These are phyloP conservation scores for Uria lomvia DNA, from an alignment of 2,113 vertebrate species.

Conservation along the genomic window DNA sequence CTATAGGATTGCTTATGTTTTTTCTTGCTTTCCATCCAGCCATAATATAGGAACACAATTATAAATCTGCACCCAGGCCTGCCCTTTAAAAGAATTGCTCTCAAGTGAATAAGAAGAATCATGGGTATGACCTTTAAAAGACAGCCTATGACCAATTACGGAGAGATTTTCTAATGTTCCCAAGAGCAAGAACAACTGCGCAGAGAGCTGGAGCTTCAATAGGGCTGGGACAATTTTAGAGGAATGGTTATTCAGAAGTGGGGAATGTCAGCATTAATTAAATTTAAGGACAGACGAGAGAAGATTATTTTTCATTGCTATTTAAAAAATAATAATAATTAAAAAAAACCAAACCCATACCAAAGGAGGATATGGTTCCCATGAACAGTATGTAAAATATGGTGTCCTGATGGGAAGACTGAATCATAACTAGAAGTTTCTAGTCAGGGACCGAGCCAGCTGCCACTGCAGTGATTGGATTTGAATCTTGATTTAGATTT, in stretches of 20 bases:
- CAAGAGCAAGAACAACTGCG: neutral
- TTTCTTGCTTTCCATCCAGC: neutral
- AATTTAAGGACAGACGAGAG: neutral
- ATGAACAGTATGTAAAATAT: no score
- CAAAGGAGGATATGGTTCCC: neutral
- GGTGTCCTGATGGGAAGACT: neutral
- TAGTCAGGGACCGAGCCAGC: neutral
- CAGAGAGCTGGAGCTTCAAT: neutral
- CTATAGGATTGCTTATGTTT: neutral
- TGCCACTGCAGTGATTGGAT: neutral
- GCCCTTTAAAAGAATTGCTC: constrained; percentile 15
- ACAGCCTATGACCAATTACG: constrained; percentile 20
- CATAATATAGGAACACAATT: neutral
- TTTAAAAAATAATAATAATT: neutral
- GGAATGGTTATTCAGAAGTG: neutral
- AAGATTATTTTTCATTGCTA: neutral
- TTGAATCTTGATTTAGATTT: neutral
- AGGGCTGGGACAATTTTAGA: neutral
- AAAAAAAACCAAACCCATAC: neutral
- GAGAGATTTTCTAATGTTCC: neutral
- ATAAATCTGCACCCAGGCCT: constrained; percentile 1
- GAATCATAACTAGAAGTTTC: neutral
- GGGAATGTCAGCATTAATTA: neutral
- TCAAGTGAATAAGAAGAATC: constrained; percentile 16
- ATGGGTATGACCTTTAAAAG: constrained; percentile 44